A percentile compares a stretch with the other conserved stretches of the same genome.
phyloP scores from a whole-genome alignment of 2,888 invertebrate genomes.

The Patella depressa region DNA sequence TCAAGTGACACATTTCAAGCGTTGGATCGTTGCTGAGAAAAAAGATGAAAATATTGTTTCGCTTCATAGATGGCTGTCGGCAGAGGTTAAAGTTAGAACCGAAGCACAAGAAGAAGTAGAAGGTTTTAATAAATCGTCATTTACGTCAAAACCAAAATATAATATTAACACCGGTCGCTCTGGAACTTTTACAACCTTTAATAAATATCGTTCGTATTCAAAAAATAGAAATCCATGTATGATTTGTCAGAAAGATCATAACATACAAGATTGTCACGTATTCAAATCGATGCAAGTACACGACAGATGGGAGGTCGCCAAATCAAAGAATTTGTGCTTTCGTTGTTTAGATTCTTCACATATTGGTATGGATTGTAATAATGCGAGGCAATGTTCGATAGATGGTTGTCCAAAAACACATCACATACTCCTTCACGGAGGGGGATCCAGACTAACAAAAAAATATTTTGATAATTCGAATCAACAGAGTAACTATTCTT shows the following conservation, averaged over 20 bases:
- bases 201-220: too few species aligned
- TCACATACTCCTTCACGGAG: background rate
- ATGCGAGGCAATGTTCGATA: background rate
- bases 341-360: background rate
- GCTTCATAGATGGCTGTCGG: background rate
- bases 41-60: background rate
- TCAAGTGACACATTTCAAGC: background rate
- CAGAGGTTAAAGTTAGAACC: too few species aligned
- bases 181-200: too few species aligned
- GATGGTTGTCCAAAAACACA: background rate
- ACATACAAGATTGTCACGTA: background rate
- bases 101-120: too few species aligned
- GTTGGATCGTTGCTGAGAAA: background rate
- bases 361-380: background rate
- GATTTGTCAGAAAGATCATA: background rate
- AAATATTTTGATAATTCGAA: background rate
- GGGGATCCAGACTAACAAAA: too few species aligned
- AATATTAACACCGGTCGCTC: too few species aligned
- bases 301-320: background rate
- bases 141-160: too few species aligned
- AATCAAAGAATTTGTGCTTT: background rate
- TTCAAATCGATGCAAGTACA: background rate
- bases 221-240: background rate
- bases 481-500: background rate
- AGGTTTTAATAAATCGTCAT: too few species aligned